Percentiles rank a stretch among this genome's conserved stretches.
Conservation (phyloP, 2,888 invertebrate genomes). For the Zootermopsis nevadensis region DNA sequence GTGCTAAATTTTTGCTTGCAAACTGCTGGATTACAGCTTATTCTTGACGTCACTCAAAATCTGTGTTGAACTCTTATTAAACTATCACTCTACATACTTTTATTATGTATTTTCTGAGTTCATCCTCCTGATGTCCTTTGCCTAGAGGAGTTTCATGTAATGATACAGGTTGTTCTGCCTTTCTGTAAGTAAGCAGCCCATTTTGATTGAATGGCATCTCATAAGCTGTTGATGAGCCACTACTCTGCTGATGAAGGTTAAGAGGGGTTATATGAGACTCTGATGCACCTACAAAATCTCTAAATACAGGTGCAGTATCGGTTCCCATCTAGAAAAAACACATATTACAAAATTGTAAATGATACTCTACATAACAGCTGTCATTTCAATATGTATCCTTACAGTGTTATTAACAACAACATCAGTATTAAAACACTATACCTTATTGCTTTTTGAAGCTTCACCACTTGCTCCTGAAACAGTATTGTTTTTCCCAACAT, state of each 20-base stretch:
- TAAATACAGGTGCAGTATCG: background rate
- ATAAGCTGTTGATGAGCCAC: constrained; percentile 52
- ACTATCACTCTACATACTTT: constrained; percentile 60
- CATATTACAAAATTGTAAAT: background rate
- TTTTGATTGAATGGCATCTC: constrained; percentile 53
- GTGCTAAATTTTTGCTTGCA: too few species aligned
- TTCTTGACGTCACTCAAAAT: too few species aligned
- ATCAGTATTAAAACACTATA: too few species aligned
- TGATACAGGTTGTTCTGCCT: constrained; percentile 4
- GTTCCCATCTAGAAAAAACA: background rate
- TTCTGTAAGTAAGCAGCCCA: constrained; percentile 52
- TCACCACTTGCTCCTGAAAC: background rate
- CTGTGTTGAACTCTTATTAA: too few species aligned
- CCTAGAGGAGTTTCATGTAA: constrained; percentile 57
- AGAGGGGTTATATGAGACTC: constrained; percentile 20
- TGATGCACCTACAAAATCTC: background rate
- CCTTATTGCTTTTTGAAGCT: background rate
- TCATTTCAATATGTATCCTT: too few species aligned
- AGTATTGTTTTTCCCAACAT: background rate
- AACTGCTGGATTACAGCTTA: too few species aligned
- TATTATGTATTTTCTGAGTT: constrained; percentile 66
- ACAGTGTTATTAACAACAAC: too few species aligned
- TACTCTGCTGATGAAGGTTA: constrained; percentile 33
- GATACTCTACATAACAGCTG: too few species aligned
- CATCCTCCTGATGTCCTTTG: constrained; percentile 60